phyloP scores from a whole-genome alignment of 2,888 invertebrate species.

The Ischnus inquisitorius region DNA sequence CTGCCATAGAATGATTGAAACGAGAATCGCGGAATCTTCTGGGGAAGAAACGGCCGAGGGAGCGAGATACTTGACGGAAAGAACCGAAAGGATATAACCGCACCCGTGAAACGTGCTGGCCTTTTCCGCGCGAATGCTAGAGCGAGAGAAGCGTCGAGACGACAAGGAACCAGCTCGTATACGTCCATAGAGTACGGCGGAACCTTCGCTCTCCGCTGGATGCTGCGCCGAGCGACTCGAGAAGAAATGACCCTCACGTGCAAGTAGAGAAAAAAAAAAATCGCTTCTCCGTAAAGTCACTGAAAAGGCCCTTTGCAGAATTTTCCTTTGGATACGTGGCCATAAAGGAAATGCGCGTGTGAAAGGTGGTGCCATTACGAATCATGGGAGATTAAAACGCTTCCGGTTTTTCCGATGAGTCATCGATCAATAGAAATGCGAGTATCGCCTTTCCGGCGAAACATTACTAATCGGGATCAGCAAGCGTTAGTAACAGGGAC shows the following conservation, averaged over 20 bases:
- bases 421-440: constrained; percentile 33
- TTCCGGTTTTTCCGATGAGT: constrained; percentile 67
- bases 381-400: constrained; percentile 61
- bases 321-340: constrained; percentile 19
- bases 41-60: background rate
- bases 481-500: background rate
- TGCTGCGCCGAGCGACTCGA: background rate
- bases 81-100: constrained; percentile 1
- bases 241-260: constrained; percentile 32
- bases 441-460: constrained; percentile 17
- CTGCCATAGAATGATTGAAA: constrained; percentile 12
- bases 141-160: background rate
- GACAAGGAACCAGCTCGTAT: background rate
- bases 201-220: background rate
- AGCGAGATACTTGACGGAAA: background rate
- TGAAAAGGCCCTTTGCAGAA: background rate
- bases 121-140: constrained; percentile 2
- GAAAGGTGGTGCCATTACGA: background rate
- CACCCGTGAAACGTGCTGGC: constrained; percentile 19
- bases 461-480: background rate
- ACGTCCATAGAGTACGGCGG: background rate
- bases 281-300: constrained; percentile 34
- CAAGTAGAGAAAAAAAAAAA: constrained; percentile 16
- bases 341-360: constrained; percentile 13
- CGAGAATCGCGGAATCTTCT: background rate